These are phyloP conservation scores for Poecile atricapillus DNA, from an alignment of 2,113 vertebrate species.

Conservation along the genomic window DNA sequence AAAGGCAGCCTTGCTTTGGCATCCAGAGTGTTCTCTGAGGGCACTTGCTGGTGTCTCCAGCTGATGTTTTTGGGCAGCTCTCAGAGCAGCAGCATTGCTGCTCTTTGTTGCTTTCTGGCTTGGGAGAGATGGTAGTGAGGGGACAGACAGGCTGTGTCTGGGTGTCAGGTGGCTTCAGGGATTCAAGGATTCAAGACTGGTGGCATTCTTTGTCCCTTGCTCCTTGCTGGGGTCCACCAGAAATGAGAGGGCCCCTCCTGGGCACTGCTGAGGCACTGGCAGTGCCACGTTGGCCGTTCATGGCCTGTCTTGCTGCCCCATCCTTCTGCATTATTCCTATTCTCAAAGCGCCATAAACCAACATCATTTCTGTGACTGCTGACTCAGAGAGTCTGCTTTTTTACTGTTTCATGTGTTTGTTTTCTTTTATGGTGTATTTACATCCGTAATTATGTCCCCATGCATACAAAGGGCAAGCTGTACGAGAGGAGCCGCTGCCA, in stretches of 20 bases:
- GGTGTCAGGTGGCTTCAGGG: not conserved
- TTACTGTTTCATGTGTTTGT: not conserved
- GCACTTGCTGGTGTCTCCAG: not conserved
- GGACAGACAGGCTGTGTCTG: not conserved
- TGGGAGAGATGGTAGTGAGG: not conserved
- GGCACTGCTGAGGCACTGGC: not conserved
- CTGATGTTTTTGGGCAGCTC: not conserved
- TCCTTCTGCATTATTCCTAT: not conserved
- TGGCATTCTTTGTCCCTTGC: not conserved
- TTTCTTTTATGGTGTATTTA: not conserved
- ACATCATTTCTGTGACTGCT: not conserved
- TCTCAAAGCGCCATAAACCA: not conserved
- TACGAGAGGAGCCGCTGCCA: not conserved
- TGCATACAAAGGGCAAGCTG: not conserved
- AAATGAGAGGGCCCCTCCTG: not conserved
- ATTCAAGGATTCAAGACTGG: fast-evolving
- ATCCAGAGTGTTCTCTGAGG: not conserved
- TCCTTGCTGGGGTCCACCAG: not conserved
- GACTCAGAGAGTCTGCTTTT: not conserved
- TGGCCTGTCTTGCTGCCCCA: fast-evolving
- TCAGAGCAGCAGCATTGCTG: not conserved
- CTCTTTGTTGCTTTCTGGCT: not conserved
- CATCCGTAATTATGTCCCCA: not conserved
- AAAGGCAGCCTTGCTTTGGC: not conserved
- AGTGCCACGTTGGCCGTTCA: not conserved